Evolutionary conservation across 1,140 invertebrate genomes (phyloP).

Genomic region (Eriosoma lanigerum): DNA sequence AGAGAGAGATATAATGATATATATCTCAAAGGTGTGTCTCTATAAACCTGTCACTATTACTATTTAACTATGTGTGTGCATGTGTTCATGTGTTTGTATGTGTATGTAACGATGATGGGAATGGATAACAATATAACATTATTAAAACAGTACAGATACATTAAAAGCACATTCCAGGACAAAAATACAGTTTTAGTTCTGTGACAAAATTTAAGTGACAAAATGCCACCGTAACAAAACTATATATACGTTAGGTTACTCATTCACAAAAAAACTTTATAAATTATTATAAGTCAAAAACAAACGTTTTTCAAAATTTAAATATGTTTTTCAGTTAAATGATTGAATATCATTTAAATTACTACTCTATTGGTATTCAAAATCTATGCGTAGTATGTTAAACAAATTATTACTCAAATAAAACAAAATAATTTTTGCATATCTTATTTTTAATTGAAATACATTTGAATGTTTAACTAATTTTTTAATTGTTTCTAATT

Average conservation of each 20-base stretch:
- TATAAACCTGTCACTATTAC: not conserved
- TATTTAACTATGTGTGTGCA: not conserved
- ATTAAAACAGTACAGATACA: not conserved
- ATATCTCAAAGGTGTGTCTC: not conserved
- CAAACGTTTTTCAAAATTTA: not conserved
- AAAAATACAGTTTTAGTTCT: no score
- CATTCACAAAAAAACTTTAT: no score
- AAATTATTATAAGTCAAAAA: not conserved
- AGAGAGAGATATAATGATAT: not conserved
- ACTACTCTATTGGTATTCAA: not conserved
- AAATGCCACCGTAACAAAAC: not conserved
- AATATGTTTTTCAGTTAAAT: no score
- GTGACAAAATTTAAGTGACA: not conserved
- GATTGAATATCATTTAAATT: not conserved
- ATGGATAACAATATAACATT: constrained; percentile 23
- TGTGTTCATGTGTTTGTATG: not conserved
- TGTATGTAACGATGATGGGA: not conserved
- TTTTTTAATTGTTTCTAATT: no score
- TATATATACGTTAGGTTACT: no score
- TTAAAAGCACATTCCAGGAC: not conserved
- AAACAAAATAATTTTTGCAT: no score
- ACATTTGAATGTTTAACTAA: no score
- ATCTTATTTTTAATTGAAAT: no score
- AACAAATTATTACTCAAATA: no score
- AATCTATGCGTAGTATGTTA: no score